Percentiles rank a stretch among this genome's conserved stretches.
These are phyloP conservation scores for Chelidonichthys spinosus DNA, from an alignment of 2,797 vertebrate genomes.

Conservation along the genomic window DNA sequence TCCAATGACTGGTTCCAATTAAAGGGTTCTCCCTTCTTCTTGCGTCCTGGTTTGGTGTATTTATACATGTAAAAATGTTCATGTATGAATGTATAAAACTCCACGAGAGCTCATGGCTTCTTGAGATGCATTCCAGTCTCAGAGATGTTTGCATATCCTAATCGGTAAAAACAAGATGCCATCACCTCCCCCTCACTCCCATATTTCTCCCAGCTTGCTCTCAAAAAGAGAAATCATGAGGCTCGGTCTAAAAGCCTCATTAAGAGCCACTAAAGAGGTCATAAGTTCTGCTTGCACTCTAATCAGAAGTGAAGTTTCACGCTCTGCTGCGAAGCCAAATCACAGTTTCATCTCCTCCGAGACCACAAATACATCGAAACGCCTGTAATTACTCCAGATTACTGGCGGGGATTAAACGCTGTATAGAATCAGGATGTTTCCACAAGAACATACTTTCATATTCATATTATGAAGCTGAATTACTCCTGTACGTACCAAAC, in stretches of 20 bases:
- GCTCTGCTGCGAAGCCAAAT: slow-evolving; percentile 55
- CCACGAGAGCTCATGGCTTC: not conserved
- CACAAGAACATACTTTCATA: not conserved
- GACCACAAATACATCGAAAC: slow-evolving; percentile 49
- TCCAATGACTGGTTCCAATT: not conserved
- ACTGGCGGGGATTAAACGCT: slow-evolving; percentile 13
- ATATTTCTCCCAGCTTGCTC: slow-evolving; percentile 42
- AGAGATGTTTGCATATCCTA: slow-evolving; percentile 18
- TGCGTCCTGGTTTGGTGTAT: slow-evolving; percentile 1
- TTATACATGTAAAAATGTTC: not conserved
- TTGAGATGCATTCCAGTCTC: slow-evolving; percentile 4
- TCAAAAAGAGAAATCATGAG: slow-evolving; percentile 60
- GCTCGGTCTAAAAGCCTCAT: slow-evolving; percentile 66
- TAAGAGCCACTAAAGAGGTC: slow-evolving; percentile 67
- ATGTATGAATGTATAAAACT: not conserved
- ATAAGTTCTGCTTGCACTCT: slow-evolving; percentile 56
- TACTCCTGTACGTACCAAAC: not conserved
- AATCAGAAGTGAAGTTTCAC: slow-evolving; percentile 73
- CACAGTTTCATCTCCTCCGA: slow-evolving; percentile 36
- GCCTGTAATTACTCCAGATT: slow-evolving; percentile 45
- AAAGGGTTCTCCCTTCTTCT: slow-evolving; percentile 13
- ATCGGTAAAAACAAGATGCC: slow-evolving; percentile 22
- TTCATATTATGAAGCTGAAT: not conserved
- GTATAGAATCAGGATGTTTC: slow-evolving; percentile 13
- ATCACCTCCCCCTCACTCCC: slow-evolving; percentile 20